These are phyloP conservation scores for Sialia sialis DNA, from an alignment of 2,113 vertebrate species.

Conservation along the genomic window DNA sequence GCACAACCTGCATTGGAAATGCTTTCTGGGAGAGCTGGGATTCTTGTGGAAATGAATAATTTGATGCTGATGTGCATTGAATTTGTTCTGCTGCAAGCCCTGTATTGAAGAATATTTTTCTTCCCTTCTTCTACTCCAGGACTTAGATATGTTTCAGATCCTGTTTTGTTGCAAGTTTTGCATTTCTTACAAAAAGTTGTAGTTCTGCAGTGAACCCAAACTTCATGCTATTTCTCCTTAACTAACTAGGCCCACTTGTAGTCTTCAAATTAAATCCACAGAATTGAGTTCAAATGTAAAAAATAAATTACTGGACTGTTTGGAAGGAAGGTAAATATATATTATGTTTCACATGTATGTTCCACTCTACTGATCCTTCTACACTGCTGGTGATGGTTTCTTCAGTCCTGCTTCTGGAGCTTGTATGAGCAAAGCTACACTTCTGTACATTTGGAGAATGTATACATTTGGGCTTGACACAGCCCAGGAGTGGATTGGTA, in stretches of 20 bases:
- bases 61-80: neutral
- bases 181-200: neutral
- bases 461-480: neutral
- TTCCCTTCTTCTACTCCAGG: neutral
- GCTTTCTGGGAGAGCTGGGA: neutral
- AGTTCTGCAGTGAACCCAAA: neutral
- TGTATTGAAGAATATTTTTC: neutral
- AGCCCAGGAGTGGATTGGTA: neutral
- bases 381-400: neutral
- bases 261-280: neutral
- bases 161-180: neutral
- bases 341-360: fast-evolving
- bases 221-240: neutral
- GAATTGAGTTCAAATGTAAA: neutral
- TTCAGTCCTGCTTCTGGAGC: neutral
- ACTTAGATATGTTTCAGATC: neutral
- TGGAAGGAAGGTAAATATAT: neutral
- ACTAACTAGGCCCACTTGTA: neutral
- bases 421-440: neutral
- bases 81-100: neutral
- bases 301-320: neutral
- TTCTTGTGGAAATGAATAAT: neutral
- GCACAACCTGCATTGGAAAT: neutral
- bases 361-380: neutral
- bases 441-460: neutral